Base-by-base conservation (phyloP, 2,797 vertebrate species). In the Chelmon rostratus region DNA sequence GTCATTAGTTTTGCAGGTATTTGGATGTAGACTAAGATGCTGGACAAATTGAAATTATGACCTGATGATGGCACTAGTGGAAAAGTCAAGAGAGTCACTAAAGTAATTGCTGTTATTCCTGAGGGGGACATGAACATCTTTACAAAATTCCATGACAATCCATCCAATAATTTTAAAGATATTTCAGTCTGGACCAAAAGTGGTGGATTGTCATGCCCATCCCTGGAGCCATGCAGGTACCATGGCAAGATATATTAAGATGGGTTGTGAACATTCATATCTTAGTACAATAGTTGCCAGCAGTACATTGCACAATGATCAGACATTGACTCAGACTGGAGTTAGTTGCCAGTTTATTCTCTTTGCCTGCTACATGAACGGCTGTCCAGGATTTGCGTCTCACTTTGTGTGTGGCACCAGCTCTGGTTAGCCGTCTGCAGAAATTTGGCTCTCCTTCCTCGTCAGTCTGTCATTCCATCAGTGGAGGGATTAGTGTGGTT, bases 401-500 rank as follows among this genome's bases (percentile, higher is more conserved):
- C 38, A 28, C 42, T 73, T 42, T 40, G 15, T 59, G n/a, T 50
- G 66, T 49, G 62, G 31, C 15, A 47, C 28, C 58, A 42, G 79
- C 72, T 88, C 52, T 56, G 31, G 61, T 80, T 83, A 18, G 40
- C 33, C 3, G 19, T 82, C 76, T 83, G 76, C 79, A 81, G 77
- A 81, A 84, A 86, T 72, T 68, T 83, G 72, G 68, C 59, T 86
- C 59, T 35, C 47, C 47, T 65, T 71, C 64, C 12, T 44, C 16
- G 6, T 81, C 73, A 80, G 78, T 69, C 81, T 84, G 87, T 81
- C 76, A 57, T 72, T 89, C 82, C 74, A 76, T 91, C 83, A 88
- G 80, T 67, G 8, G 64, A 83, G 71, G 91, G 91, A 92, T 93
- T 93, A 92, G 77, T 7, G n/a, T 53, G 73, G 56, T 92, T 92